Evolutionary conservation across 2,888 invertebrate genomes (phyloP).

Genomic region (Notodromas monacha): DNA sequence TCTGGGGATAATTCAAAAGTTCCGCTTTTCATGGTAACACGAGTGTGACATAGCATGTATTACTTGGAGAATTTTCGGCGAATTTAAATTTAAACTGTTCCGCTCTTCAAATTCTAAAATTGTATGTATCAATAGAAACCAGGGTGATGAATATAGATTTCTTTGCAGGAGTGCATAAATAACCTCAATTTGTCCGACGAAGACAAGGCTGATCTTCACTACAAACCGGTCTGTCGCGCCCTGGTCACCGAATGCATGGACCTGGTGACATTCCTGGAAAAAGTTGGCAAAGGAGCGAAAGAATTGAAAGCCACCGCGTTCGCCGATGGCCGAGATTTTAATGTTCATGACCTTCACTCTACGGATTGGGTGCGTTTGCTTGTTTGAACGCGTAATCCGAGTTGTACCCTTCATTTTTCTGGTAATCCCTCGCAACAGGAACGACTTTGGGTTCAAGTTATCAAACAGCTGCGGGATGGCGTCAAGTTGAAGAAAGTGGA

Average conservation of each 20-base stretch:
- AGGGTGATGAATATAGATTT: too few species aligned
- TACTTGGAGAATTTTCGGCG: too few species aligned
- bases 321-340: slow-evolving; percentile 24
- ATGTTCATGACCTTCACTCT: slow-evolving; percentile 47
- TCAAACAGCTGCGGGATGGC: slow-evolving; percentile 58
- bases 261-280: slow-evolving; percentile 55
- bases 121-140: too few species aligned
- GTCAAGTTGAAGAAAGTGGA: slow-evolving; percentile 69
- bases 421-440: slow-evolving; percentile 25
- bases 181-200: too few species aligned
- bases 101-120: too few species aligned
- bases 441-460: slow-evolving; percentile 78
- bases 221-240: slow-evolving; percentile 66
- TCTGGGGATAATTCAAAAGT: too few species aligned
- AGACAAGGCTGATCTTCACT: slow-evolving; percentile 34
- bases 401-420: slow-evolving; percentile 2
- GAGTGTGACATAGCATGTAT: too few species aligned
- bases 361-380: slow-evolving; percentile 53
- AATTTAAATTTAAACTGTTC: too few species aligned
- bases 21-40: too few species aligned
- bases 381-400: neutral
- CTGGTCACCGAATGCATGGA: slow-evolving; percentile 67
- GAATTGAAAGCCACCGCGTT: slow-evolving; percentile 27
- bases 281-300: slow-evolving; percentile 36
- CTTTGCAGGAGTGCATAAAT: too few species aligned